Evolutionary conservation across 2,797 vertebrate genomes (phyloP).

Genomic region (Acanthopagrus latus): DNA sequence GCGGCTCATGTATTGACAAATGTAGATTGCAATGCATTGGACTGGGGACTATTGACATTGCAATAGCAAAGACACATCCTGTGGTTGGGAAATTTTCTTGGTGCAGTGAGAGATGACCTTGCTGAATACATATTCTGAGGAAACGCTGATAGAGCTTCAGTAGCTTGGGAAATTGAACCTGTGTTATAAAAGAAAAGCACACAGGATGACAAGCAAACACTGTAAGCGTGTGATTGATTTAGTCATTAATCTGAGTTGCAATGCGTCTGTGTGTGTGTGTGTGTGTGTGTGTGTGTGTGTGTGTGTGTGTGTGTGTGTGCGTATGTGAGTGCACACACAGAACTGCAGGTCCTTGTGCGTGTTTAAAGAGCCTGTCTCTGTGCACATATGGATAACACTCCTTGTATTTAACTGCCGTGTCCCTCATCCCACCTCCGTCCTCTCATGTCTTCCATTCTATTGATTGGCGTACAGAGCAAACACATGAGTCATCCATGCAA

Average conservation of each 20-base stretch:
- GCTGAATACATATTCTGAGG: constrained; percentile 69
- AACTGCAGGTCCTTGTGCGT: constrained; percentile 41
- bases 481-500: constrained; percentile 22
- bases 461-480: constrained; percentile 65
- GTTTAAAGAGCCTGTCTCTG: constrained; percentile 63
- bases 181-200: constrained; percentile 71
- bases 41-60: constrained; percentile 70
- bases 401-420: constrained; percentile 63
- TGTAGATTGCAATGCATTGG: constrained; percentile 57
- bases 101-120: constrained; percentile 71
- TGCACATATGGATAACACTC: constrained; percentile 77
- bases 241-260: constrained; percentile 67
- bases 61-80: constrained; percentile 61
- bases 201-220: constrained; percentile 74
- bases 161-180: constrained; percentile 75
- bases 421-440: constrained; percentile 54
- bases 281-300: constrained; percentile 3
- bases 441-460: constrained; percentile 47
- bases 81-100: constrained; percentile 38
- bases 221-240: constrained; percentile 71
- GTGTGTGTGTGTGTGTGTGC: not conserved
- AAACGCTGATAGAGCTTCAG: constrained; percentile 70
- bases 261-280: constrained; percentile 6
- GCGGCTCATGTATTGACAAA: constrained; percentile 60
- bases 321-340: constrained; percentile 7